A percentile compares a stretch with the other conserved stretches of the same genome.
phyloP scores from a whole-genome alignment of 2,797 vertebrate species.

The Etheostoma perlongum region DNA sequence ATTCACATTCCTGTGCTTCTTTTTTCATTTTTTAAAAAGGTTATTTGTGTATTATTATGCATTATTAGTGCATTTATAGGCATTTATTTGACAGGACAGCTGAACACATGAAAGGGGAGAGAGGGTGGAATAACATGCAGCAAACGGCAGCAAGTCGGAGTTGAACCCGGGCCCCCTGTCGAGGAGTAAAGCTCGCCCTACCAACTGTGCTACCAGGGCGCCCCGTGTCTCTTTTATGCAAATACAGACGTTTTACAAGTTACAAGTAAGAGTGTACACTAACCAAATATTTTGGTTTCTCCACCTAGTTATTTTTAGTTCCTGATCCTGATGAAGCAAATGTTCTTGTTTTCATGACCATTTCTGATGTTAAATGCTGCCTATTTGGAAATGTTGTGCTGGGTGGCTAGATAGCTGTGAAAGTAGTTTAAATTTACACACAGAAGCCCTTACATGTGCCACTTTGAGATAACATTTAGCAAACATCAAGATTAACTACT shows the following conservation, averaged over 20 bases:
- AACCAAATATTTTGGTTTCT: not conserved
- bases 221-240: not conserved
- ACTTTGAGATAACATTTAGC: slow-evolving; percentile 30
- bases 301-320: not conserved
- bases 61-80: too few species aligned
- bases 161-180: too few species aligned
- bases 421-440: slow-evolving; percentile 5
- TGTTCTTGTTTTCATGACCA: not conserved
- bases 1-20: not conserved
- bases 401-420: not conserved
- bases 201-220: too few species aligned
- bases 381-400: not conserved
- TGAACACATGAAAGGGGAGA: too few species aligned
- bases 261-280: not conserved
- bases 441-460: not conserved
- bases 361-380: not conserved
- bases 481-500: slow-evolving; percentile 16
- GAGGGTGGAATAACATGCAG: too few species aligned
- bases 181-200: too few species aligned
- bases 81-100: too few species aligned
- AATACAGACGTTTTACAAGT: not conserved
- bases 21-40: not conserved
- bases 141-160: too few species aligned
- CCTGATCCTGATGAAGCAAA: not conserved
- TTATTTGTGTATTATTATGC: too few species aligned